These are phyloP conservation scores for Toxotes chatareus DNA, from an alignment of 2,113 vertebrate species.

Conservation along the genomic window DNA sequence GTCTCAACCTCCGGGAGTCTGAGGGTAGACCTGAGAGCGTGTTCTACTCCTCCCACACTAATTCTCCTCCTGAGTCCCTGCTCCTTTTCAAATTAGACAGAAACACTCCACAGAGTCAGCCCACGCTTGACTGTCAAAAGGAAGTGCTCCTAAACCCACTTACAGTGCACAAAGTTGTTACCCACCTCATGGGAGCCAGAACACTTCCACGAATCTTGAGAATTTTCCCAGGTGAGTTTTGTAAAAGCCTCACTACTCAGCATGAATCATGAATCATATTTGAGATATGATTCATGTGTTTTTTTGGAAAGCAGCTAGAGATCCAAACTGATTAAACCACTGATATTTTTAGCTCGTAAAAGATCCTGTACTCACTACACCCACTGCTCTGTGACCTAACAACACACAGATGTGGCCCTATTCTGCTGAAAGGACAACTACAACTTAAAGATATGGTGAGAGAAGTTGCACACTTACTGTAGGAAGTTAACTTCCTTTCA, in stretches of 20 bases:
- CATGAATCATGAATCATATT: neutral
- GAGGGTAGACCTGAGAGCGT: constrained; percentile 25
- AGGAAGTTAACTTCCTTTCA: neutral
- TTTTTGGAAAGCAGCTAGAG: neutral
- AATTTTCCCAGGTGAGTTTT: constrained; percentile 1
- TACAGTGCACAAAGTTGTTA: neutral
- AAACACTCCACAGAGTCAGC: constrained; percentile 40
- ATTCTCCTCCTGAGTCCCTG: constrained; percentile 12
- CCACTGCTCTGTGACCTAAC: neutral
- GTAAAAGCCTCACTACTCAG: neutral
- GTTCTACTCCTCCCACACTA: constrained; percentile 20
- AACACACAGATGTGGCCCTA: neutral
- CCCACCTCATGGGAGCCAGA: neutral
- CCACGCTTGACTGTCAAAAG: constrained; percentile 21
- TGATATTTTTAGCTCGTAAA: neutral
- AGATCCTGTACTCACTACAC: too few species aligned
- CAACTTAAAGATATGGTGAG: neutral
- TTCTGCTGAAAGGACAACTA: neutral
- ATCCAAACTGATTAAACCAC: constrained; percentile 13
- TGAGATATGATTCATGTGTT: neutral
- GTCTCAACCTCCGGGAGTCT: neutral
- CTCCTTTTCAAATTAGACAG: constrained; percentile 47
- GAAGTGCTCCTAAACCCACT: constrained; percentile 31
- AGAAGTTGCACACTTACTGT: neutral
- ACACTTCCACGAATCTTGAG: constrained; percentile 11